These are phyloP conservation scores for Cheracebus regulus DNA, from an alignment of 2,797 vertebrate species.

Conservation along the genomic window DNA sequence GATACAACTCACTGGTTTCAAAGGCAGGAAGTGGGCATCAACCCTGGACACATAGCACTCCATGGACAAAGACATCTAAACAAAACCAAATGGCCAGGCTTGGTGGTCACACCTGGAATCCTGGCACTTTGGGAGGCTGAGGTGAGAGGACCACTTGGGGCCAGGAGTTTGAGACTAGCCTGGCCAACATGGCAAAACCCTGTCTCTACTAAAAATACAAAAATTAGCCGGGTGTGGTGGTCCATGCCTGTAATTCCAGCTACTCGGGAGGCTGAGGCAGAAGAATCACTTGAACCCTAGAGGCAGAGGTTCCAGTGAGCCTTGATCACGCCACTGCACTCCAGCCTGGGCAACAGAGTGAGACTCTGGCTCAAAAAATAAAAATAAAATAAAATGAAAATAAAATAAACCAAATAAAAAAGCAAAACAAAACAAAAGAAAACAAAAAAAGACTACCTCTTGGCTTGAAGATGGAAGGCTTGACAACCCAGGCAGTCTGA, in stretches of 20 bases:
- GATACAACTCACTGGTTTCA: not conserved
- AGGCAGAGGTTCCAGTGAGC: not conserved
- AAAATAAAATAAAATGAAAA: not conserved
- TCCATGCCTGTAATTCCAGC: not conserved
- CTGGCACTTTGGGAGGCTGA: not conserved
- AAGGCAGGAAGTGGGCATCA: conserved; percentile 24
- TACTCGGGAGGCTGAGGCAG: not conserved
- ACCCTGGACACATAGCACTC: not conserved
- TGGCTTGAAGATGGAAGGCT: not conserved
- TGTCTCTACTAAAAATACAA: not conserved
- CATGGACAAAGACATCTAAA: not conserved
- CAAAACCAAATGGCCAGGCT: not conserved
- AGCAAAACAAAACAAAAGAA: not conserved
- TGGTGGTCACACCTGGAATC: not conserved
- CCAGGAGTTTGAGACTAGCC: not conserved
- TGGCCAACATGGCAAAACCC: not conserved
- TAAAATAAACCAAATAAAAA: not conserved
- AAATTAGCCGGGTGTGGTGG: not conserved
- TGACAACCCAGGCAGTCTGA: not conserved
- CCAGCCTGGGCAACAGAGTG: not conserved
- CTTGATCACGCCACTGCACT: not conserved
- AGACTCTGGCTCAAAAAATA: not conserved
- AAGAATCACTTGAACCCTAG: not conserved
- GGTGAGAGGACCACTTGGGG: not conserved
- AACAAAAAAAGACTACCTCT: not conserved